Percentiles rank a stretch among this genome's conserved stretches.
These are phyloP conservation scores for Melitaea athalia DNA, from an alignment of 2,888 invertebrate genomes.

Conservation along the genomic window DNA sequence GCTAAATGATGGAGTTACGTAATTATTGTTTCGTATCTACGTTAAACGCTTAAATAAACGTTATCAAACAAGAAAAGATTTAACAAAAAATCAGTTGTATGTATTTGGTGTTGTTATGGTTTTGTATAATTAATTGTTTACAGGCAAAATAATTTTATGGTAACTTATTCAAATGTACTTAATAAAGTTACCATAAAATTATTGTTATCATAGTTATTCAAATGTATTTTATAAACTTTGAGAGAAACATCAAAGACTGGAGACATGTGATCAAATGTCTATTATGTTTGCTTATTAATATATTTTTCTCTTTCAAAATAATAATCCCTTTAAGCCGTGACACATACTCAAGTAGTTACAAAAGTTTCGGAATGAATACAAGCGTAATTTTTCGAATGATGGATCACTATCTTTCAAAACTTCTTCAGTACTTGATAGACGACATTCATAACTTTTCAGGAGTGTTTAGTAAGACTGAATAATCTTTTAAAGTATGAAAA, in stretches of 20 bases:
- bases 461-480: background rate
- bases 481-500: background rate
- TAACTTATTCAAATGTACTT: too few relatives aligned
- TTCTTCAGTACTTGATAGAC: constrained; percentile 18
- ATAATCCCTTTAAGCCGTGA: background rate
- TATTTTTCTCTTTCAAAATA: background rate
- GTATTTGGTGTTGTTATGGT: too few relatives aligned
- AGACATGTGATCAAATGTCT: too few relatives aligned
- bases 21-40: background rate
- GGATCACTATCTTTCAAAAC: constrained; percentile 19
- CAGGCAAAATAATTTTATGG: too few relatives aligned
- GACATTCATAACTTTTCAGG: constrained; percentile 8
- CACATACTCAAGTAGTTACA: background rate
- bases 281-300: background rate
- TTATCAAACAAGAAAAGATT: background rate
- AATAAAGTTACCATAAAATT: too few relatives aligned
- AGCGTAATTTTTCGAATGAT: constrained; percentile 17
- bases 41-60: constrained; percentile 6
- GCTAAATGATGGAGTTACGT: constrained; percentile 37
- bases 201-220: too few relatives aligned
- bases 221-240: too few relatives aligned
- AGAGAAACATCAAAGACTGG: too few relatives aligned
- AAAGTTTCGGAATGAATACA: constrained; percentile 13
- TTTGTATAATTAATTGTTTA: too few relatives aligned
- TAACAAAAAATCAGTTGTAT: background rate